Evolutionary conservation across 2,113 vertebrate genomes (phyloP).

Genomic region (Ivindomyrus marchei): DNA sequence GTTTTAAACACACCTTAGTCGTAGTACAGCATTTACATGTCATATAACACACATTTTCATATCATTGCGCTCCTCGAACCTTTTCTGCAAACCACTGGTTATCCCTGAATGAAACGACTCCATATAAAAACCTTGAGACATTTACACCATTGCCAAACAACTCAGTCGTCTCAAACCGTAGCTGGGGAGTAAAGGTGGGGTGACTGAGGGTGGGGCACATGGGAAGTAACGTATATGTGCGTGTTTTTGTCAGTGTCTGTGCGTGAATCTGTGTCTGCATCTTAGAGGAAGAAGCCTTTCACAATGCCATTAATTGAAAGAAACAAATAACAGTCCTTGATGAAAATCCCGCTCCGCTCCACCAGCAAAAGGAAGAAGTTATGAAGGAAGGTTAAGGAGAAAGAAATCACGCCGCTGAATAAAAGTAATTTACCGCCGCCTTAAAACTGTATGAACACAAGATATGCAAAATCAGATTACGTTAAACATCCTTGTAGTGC

Average conservation of each 20-base stretch:
- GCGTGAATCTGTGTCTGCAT: background rate
- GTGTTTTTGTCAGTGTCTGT: background rate
- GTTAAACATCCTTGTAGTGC: slow-evolving; percentile 22
- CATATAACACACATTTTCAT: background rate
- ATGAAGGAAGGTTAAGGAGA: slow-evolving; percentile 28
- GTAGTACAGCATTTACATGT: background rate
- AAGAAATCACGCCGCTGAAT: slow-evolving; percentile 35
- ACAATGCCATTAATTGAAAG: background rate
- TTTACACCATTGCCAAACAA: background rate
- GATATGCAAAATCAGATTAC: slow-evolving; percentile 83
- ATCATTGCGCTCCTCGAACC: background rate
- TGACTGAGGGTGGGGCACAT: background rate
- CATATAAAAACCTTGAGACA: background rate
- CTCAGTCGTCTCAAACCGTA: background rate
- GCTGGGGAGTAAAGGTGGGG: background rate
- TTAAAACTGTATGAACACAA: slow-evolving; percentile 67
- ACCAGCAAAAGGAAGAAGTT: slow-evolving; percentile 2
- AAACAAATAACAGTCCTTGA: background rate
- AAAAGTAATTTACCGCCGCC: slow-evolving; percentile 43
- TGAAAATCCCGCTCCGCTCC: background rate
- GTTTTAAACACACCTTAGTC: background rate
- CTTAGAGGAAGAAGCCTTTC: background rate
- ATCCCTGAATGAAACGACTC: background rate
- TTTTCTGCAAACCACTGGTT: background rate
- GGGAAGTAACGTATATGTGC: background rate